A percentile compares a stretch with the other conserved stretches of the same genome.
phyloP scores from a whole-genome alignment of 2,888 invertebrate species.

The Phania funesta region DNA sequence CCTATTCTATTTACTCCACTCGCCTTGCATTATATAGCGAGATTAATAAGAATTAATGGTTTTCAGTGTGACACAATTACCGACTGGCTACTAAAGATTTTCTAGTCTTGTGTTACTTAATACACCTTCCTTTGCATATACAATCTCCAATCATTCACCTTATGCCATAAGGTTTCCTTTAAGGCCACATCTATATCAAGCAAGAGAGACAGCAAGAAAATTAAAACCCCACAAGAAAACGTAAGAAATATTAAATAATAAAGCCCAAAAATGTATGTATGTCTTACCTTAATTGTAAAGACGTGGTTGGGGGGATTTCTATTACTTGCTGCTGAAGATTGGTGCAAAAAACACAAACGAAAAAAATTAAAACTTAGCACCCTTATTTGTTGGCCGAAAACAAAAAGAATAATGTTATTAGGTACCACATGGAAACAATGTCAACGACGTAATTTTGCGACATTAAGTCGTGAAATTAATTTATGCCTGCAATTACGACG shows the following conservation, averaged over 20 bases:
- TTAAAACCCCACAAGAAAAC: slow-evolving; percentile 37
- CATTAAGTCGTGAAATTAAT: slow-evolving; percentile 80
- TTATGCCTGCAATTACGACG: slow-evolving; percentile 81
- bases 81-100: slow-evolving; percentile 65
- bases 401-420: slow-evolving; percentile 39
- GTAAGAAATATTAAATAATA: slow-evolving; percentile 68
- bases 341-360: background rate
- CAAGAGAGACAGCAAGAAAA: slow-evolving; percentile 22
- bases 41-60: slow-evolving; percentile 79
- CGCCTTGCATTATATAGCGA: slow-evolving; percentile 57
- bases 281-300: slow-evolving; percentile 55
- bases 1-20: slow-evolving; percentile 8
- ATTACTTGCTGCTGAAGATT: background rate
- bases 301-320: background rate
- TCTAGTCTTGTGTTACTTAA: slow-evolving; percentile 60
- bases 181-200: slow-evolving; percentile 44
- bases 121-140: slow-evolving; percentile 53
- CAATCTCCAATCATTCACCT: slow-evolving; percentile 27
- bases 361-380: slow-evolving; percentile 28
- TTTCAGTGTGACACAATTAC: slow-evolving; percentile 78
- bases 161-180: slow-evolving; percentile 2
- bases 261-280: slow-evolving; percentile 68
- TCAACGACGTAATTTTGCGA: slow-evolving; percentile 77
- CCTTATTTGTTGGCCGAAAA: slow-evolving; percentile 42
- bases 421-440: slow-evolving; percentile 66